Evolutionary conservation across 2,113 vertebrate genomes (phyloP), one percentile per base, ranked within the genome.

Genomic region (Orthonyx spaldingii): DNA sequence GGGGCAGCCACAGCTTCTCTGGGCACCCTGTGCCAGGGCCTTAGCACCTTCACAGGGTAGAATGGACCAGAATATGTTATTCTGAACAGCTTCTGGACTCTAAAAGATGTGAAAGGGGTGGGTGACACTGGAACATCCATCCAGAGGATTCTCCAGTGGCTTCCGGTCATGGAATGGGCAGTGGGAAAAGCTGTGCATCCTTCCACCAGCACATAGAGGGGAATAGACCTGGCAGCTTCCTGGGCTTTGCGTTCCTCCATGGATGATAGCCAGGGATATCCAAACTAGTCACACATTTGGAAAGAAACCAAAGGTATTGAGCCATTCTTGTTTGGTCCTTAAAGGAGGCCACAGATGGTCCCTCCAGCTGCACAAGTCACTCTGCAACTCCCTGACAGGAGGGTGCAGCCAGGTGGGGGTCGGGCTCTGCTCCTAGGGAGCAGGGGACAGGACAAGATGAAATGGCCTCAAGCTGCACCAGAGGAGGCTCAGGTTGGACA

Each of bases 151-250:
- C 56, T 69, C 55, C 42, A n/a, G 59, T 30, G 64, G 53, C 49
- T 37, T 13, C 22, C 0, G 0, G 32, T 81, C 79, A 19, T 2
- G 35, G 32, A 33, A 4, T 26, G 44, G 41, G 30, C 16, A 64
- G 23, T 41, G 60, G 68, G 32, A 1, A 6, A 35, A 80, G 65
- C 11, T 41, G 22, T 28, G 56, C 8, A 19, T 84, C 37, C 59
- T 75, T 79, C 59, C 81, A 57, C 33, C 39, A 57, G 10, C 21
- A 41, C 50, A 6, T 6, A 6, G 13, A 27, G 32, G 16, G 16
- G 59, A 64, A 37, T 7, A 28, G 65, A 88, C 42, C 44, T 26
- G 49, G 18, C 4, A 26, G 18, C 13, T 56, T 39, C 11, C 57
- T 37, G 47, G 7, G 16, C 56, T 93, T 74, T 44, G 46, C 0